phyloP scores from a whole-genome alignment of 2,888 invertebrate species.

The Cyclophora punctaria region DNA sequence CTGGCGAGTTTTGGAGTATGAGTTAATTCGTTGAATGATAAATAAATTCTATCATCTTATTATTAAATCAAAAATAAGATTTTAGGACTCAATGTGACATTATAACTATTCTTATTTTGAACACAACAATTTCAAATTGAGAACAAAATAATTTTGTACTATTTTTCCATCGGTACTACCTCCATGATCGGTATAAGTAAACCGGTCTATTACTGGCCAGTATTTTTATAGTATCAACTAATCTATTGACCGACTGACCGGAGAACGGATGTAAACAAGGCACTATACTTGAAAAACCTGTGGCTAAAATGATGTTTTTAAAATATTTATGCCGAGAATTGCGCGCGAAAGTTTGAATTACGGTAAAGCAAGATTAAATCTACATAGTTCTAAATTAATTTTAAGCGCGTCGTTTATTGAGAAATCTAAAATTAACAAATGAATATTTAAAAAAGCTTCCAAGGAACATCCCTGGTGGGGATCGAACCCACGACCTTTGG shows the following conservation, averaged over 20 bases:
- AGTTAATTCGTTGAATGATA: too few relatives aligned
- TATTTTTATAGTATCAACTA: conserved; percentile 22
- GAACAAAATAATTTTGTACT: too few relatives aligned
- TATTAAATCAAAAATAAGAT: too few relatives aligned
- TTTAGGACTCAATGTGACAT: too few relatives aligned
- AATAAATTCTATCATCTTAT: too few relatives aligned
- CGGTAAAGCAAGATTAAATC: too few relatives aligned
- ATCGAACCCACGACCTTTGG: conserved; percentile 92
- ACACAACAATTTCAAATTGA: too few relatives aligned
- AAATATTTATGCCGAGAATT: conserved; percentile 16
- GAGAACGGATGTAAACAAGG: conserved; percentile 18
- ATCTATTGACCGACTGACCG: conserved; percentile 36
- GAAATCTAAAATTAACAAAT: not conserved
- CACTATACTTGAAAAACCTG: conserved; percentile 20
- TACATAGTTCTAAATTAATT: not conserved
- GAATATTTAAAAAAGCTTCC: conserved; percentile 23
- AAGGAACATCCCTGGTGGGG: conserved; percentile 82
- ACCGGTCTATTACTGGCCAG: conserved; percentile 1
- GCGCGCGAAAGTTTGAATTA: conserved; percentile 7
- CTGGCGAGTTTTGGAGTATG: too few relatives aligned
- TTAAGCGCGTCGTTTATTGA: not conserved
- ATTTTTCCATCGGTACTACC: too few relatives aligned
- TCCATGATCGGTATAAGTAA: too few relatives aligned
- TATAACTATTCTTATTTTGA: too few relatives aligned
- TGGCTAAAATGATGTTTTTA: conserved; percentile 12